Evolutionary conservation across 2,888 invertebrate genomes (phyloP).

Genomic region (Gastrophysa polygoni): DNA sequence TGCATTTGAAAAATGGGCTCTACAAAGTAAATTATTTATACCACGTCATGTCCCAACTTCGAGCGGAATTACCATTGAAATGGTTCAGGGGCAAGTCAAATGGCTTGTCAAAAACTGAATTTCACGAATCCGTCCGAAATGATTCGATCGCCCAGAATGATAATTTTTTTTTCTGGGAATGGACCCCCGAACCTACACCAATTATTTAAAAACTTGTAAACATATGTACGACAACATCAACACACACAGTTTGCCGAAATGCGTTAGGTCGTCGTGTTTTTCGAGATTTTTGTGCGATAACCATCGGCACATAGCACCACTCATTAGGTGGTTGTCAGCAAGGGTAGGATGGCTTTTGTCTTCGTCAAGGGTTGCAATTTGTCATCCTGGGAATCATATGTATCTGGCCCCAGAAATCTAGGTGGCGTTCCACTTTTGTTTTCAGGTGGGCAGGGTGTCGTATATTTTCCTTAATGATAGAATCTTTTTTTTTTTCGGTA

Average conservation of each 20-base stretch:
- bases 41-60: neutral
- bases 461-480: constrained; percentile 27
- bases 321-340: constrained; percentile 36
- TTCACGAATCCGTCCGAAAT: neutral
- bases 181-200: constrained; percentile 26
- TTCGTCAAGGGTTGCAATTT: constrained; percentile 43
- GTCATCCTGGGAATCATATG: constrained; percentile 32
- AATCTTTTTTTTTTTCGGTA: constrained; percentile 30
- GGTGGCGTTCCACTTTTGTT: constrained; percentile 18
- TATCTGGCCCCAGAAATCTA: constrained; percentile 25
- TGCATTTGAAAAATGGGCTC: no score
- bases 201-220: constrained; percentile 42
- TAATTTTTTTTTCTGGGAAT: neutral
- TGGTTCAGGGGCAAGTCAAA: neutral
- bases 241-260: constrained; percentile 32
- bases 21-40: neutral
- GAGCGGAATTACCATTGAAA: neutral
- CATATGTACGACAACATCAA: constrained; percentile 33
- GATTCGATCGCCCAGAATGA: neutral
- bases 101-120: neutral
- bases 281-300: constrained; percentile 29
- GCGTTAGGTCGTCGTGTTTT: constrained; percentile 24
- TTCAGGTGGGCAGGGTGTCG: constrained; percentile 21
- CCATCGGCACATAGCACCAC: constrained; percentile 31
- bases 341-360: constrained; percentile 32